Evolutionary conservation across 1,140 invertebrate species (phyloP).

Genomic region (Sminthurinus signatus): DNA sequence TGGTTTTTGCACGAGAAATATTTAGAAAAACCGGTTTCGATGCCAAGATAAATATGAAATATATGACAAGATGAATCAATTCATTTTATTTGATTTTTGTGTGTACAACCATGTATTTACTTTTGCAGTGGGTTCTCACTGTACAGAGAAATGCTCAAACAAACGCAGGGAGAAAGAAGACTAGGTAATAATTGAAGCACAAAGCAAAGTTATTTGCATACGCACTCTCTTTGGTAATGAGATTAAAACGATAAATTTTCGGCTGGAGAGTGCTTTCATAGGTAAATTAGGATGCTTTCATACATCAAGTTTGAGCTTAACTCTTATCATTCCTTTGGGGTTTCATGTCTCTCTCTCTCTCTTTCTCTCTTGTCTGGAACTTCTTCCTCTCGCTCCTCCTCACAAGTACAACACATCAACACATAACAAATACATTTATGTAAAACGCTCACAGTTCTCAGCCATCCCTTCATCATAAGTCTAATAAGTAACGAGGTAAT

Average conservation of each 20-base stretch:
- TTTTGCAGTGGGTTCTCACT: background rate
- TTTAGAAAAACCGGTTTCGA: conserved; percentile 29
- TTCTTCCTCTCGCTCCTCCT: too few relatives aligned
- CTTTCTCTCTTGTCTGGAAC: background rate
- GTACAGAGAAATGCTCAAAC: background rate
- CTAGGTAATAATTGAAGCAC: conserved; percentile 15
- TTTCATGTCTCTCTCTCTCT: conserved; percentile 3
- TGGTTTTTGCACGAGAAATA: conserved; percentile 7
- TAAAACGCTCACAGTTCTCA: too few relatives aligned
- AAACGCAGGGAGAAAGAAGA: background rate
- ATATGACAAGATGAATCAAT: conserved; percentile 29
- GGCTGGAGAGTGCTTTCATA: conserved; percentile 10
- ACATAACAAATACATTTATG: too few relatives aligned
- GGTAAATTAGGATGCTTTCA: conserved; percentile 11
- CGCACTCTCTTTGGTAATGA: conserved; percentile 6
- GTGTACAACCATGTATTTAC: too few relatives aligned
- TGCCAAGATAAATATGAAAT: conserved; percentile 28
- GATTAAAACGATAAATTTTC: conserved; percentile 29
- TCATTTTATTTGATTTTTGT: conserved; percentile 24
- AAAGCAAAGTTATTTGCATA: conserved; percentile 20
- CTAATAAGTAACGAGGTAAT: conserved; percentile 17
- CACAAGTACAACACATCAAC: background rate
- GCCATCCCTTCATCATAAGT: conserved; percentile 8
- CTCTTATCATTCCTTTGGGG: too few relatives aligned
- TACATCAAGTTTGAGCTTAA: conserved; percentile 17